phyloP scores from a whole-genome alignment of 2,797 vertebrate genomes.

The Lacerta bilineata region DNA sequence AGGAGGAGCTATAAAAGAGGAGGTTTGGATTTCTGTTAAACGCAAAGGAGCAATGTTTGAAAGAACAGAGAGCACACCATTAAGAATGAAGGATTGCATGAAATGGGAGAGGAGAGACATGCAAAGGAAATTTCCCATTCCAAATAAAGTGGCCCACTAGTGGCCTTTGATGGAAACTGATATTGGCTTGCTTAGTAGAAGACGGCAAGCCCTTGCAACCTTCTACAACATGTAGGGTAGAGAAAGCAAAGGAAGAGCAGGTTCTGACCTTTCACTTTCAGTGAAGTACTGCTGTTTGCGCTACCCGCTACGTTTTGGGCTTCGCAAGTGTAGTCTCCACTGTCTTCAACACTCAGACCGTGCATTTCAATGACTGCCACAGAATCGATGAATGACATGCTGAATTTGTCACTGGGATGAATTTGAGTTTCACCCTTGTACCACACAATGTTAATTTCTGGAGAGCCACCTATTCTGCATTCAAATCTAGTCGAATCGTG shows the following conservation, averaged over 20 bases:
- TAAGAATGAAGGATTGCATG: not conserved
- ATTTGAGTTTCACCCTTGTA: conserved; percentile 94
- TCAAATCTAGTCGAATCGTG: conserved; percentile 90
- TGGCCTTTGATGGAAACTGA: conserved; percentile 1
- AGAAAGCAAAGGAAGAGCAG: conserved; percentile 42
- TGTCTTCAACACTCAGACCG: conserved; percentile 86
- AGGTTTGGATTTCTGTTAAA: conserved; percentile 19
- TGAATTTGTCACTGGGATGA: conserved; percentile 86
- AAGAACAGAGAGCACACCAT: conserved; percentile 58
- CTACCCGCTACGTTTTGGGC: conserved; percentile 95
- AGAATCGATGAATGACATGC: conserved; percentile 89
- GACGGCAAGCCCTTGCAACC: not conserved
- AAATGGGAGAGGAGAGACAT: not conserved
- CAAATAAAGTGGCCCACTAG: not conserved
- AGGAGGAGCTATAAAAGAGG: conserved; percentile 89
- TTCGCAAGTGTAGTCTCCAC: conserved; percentile 96
- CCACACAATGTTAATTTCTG: conserved; percentile 91
- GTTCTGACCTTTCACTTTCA: conserved; percentile 95
- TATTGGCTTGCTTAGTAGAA: not conserved
- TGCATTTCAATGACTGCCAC: conserved; percentile 92
- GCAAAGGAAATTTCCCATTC: not conserved
- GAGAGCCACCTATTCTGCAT: conserved; percentile 93
- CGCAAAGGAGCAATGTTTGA: not conserved
- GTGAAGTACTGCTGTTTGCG: conserved; percentile 93
- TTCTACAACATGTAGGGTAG: conserved; percentile 11